Percentiles rank a stretch among this genome's conserved stretches.
phyloP scores from a whole-genome alignment of 2,888 invertebrate species.

The Hypsopygia costalis region DNA sequence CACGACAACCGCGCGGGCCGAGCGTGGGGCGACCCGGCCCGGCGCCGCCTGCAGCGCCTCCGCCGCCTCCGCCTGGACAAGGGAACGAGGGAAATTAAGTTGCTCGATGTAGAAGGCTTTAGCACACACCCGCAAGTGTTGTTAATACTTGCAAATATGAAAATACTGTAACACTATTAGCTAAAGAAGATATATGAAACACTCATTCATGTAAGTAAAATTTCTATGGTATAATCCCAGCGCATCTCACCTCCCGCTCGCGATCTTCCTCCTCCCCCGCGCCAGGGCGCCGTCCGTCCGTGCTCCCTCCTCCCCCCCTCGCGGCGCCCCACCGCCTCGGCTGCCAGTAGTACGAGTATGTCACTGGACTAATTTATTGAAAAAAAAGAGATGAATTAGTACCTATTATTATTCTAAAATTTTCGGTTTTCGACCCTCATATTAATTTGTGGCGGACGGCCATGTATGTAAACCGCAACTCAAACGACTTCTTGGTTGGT shows the following conservation, averaged over 20 bases:
- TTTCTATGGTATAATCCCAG: not conserved
- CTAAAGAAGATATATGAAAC: no score
- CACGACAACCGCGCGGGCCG: constrained; percentile 27
- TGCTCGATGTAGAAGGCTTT: no score
- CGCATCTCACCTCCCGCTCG: not conserved
- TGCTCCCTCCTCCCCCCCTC: constrained; percentile 18
- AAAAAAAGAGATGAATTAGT: not conserved
- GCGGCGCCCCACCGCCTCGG: constrained; percentile 45
- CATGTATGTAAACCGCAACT: no score
- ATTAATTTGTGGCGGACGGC: no score
- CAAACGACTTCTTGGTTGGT: no score
- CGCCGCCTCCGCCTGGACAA: constrained; percentile 1
- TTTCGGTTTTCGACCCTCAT: no score
- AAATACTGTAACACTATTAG: no score
- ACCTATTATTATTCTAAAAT: no score
- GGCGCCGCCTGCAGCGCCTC: constrained; percentile 30
- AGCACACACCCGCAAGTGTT: no score
- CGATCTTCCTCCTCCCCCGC: constrained; percentile 20
- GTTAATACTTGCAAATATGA: no score
- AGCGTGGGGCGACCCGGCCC: constrained; percentile 25
- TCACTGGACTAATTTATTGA: constrained; percentile 49
- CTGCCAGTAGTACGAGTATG: constrained; percentile 56
- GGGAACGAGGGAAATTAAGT: no score
- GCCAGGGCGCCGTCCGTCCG: constrained; percentile 18
- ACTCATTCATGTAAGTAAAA: no score